Evolutionary conservation across 2,888 invertebrate species (phyloP).

Genomic region (Ectemnius lituratus): DNA sequence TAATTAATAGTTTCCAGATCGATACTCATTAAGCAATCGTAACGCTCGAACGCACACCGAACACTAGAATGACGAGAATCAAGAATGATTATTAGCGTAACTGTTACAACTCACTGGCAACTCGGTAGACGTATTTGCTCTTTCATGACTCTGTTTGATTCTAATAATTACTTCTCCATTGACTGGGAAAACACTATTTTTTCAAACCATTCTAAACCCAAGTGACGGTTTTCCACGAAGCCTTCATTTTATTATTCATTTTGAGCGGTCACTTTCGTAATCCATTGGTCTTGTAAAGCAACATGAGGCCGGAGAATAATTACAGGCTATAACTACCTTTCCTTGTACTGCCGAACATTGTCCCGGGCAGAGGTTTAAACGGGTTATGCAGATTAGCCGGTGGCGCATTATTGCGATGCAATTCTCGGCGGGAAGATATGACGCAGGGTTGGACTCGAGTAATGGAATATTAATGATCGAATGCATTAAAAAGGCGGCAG

Average conservation of each 20-base stretch:
- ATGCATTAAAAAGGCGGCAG: slow-evolving; percentile 12
- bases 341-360: not conserved
- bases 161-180: too few relatives aligned
- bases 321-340: not conserved
- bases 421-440: slow-evolving; percentile 24
- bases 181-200: too few relatives aligned
- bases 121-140: too few relatives aligned
- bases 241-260: too few relatives aligned
- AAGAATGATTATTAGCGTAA: too few relatives aligned
- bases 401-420: not conserved
- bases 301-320: not conserved
- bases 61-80: slow-evolving; percentile 16
- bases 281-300: too few relatives aligned
- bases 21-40: slow-evolving; percentile 35
- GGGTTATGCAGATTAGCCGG: slow-evolving; percentile 25
- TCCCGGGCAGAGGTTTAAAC: slow-evolving; percentile 16
- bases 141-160: too few relatives aligned
- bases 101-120: too few relatives aligned
- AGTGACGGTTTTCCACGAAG: too few relatives aligned
- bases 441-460: slow-evolving; percentile 11
- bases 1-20: too few relatives aligned
- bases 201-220: too few relatives aligned
- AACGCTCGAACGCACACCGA: slow-evolving; percentile 1
- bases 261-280: too few relatives aligned
- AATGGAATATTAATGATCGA: slow-evolving; percentile 31